Conservation (phyloP, 2,797 vertebrate genomes). For the Sebastes nivosus region DNA sequence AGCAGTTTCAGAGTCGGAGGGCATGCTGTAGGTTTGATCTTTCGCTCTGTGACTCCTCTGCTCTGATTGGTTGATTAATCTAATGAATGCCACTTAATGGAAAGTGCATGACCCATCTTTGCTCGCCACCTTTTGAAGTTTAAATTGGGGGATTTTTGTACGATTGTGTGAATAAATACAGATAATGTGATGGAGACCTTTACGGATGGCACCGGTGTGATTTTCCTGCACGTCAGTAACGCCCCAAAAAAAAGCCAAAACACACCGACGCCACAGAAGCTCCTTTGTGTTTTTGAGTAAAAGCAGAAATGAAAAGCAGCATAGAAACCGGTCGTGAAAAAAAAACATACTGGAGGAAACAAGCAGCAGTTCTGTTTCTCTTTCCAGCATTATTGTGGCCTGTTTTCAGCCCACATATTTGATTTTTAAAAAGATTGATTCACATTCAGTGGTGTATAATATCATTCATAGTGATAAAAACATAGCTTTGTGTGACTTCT, state of each 20-base stretch:
- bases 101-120: constrained; percentile 41
- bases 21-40: constrained; percentile 6
- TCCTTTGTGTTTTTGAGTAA: not conserved
- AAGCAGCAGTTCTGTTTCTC: too few relatives aligned
- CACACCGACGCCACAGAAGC: not conserved
- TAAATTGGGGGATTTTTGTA: constrained; percentile 18
- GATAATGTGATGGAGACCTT: constrained; percentile 42
- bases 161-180: constrained; percentile 31
- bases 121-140: constrained; percentile 26
- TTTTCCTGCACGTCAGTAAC: not conserved
- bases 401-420: not conserved
- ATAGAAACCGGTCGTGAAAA: not conserved
- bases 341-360: not conserved
- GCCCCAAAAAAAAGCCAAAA: not conserved
- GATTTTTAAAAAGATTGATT: not conserved
- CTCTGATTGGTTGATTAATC: constrained; percentile 42
- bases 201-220: constrained; percentile 18
- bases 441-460: not conserved
- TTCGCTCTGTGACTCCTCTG: not conserved
- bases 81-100: constrained; percentile 50
- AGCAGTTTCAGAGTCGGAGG: not conserved
- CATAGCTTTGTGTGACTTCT: not conserved
- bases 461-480: not conserved
- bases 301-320: not conserved
- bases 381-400: too few relatives aligned